Conservation (phyloP, 2,113 vertebrate species). For the Thymallus thymallus region DNA sequence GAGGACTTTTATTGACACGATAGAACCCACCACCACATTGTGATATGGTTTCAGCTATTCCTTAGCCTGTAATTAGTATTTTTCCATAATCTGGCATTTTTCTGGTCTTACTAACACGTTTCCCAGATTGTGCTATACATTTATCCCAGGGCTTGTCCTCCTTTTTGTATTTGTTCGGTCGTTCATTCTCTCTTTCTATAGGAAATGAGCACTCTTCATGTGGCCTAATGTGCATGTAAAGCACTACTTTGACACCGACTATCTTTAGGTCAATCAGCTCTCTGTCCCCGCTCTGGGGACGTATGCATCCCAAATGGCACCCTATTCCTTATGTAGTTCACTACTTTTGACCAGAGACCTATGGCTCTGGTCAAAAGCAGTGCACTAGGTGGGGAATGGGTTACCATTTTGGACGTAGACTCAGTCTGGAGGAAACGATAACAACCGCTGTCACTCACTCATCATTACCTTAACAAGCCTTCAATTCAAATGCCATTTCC, state of each 20-base stretch:
- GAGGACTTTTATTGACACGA: neutral
- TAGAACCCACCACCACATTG: neutral
- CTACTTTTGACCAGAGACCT: no score
- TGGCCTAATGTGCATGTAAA: constrained; percentile 20
- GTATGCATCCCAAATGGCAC: no score
- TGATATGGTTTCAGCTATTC: neutral
- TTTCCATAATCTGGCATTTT: neutral
- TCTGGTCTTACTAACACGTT: neutral
- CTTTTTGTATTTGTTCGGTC: constrained; percentile 41
- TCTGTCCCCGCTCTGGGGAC: no score
- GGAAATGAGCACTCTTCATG: constrained; percentile 8
- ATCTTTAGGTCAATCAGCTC: no score
- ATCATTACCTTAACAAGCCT: constrained; percentile 36
- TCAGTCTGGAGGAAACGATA: no score
- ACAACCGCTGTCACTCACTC: no score
- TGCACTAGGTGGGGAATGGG: no score
- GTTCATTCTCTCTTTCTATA: neutral
- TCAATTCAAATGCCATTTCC: constrained; percentile 21
- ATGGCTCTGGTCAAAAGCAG: no score
- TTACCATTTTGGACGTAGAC: no score
- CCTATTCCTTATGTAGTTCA: no score
- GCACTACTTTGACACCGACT: neutral
- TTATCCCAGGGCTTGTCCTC: constrained; percentile 39
- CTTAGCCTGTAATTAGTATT: neutral
- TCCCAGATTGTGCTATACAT: constrained; percentile 56